Evolutionary conservation across 1,140 invertebrate species (phyloP).

Genomic region (Cataglyphis hispanica): DNA sequence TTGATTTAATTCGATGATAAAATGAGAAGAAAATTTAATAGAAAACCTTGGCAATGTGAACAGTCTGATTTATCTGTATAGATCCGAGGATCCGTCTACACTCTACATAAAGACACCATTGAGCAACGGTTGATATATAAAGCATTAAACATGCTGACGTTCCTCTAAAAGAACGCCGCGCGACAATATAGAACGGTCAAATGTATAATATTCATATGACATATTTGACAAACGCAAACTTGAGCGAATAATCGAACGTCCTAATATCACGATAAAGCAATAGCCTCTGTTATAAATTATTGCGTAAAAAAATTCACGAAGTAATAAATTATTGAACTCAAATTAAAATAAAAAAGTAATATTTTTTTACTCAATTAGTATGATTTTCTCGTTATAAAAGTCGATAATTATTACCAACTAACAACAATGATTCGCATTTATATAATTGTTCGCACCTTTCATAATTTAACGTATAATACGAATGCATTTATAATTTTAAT

Average conservation of each 20-base stretch:
- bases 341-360: not conserved
- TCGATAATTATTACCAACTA: not conserved
- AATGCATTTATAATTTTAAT: not conserved
- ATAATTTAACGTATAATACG: not conserved
- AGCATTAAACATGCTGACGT: not conserved
- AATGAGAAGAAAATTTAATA: conserved; percentile 21
- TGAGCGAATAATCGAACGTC: not conserved
- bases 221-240: conserved; percentile 30
- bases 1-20: not conserved
- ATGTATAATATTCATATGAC: conserved; percentile 1
- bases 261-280: not conserved
- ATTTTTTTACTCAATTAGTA: not conserved
- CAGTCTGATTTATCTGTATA: not conserved
- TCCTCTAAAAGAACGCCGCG: not conserved
- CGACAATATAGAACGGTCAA: not conserved
- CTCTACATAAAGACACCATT: conserved; percentile 17
- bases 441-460: not conserved
- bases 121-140: conserved; percentile 34
- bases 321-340: not conserved
- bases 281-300: not conserved
- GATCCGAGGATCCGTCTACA: not conserved
- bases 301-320: not conserved
- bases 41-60: not conserved
- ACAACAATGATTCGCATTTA: not conserved
- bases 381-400: not conserved